Conservation (phyloP, 2,888 invertebrate genomes). For the Phymatocera aterrima region DNA sequence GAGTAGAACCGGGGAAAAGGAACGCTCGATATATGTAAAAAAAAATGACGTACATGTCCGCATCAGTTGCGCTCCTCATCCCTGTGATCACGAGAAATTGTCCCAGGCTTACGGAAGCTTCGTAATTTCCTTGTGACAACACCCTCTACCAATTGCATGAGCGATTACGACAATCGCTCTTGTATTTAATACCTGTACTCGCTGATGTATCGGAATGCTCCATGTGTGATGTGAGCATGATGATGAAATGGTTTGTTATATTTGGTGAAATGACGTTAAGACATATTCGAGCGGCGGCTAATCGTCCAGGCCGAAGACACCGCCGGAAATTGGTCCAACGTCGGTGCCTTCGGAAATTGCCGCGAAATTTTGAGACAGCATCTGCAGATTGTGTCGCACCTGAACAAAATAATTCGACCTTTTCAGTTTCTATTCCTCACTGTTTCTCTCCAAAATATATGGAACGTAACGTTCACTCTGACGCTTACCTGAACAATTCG, state of each 20-base stretch:
- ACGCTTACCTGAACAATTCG: conserved; percentile 85
- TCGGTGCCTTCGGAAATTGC: conserved; percentile 63
- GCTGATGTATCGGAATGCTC: conserved; percentile 55
- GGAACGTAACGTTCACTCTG: neutral
- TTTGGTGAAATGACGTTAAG: conserved; percentile 60
- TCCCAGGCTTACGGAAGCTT: conserved; percentile 56
- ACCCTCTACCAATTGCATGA: neutral
- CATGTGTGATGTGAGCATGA: conserved; percentile 66
- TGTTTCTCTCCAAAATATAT: neutral
- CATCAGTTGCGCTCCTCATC: conserved; percentile 55
- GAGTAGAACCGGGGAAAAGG: no score
- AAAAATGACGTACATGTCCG: conserved; percentile 26
- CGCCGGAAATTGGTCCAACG: conserved; percentile 56
- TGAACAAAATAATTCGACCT: conserved; percentile 64
- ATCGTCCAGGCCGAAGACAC: conserved; percentile 63
- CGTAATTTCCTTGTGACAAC: neutral
- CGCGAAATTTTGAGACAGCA: conserved; percentile 80
- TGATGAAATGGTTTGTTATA: conserved; percentile 62
- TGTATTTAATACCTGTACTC: neutral
- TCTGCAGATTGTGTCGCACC: conserved; percentile 89
- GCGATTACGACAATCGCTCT: conserved; percentile 14
- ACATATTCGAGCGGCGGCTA: conserved; percentile 57
- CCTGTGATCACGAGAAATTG: conserved; percentile 51
- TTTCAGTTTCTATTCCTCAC: neutral
- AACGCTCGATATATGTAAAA: no score